phyloP scores from a whole-genome alignment of 2,113 vertebrate species.

The Brachypodius melanocephalos region DNA sequence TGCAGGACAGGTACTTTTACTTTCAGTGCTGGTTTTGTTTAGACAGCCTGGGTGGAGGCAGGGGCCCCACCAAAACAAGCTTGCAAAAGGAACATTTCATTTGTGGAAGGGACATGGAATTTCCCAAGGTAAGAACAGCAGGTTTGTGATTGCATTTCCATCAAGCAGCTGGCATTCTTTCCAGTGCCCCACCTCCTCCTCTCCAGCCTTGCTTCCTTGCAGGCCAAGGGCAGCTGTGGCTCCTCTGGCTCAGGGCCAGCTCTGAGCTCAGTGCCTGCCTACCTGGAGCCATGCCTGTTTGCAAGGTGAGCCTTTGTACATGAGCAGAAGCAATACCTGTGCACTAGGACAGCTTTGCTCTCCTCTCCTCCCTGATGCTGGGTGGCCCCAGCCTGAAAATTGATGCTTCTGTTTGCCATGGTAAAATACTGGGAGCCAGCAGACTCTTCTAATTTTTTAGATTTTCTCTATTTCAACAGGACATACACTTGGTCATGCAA shows the following conservation, averaged over 20 bases:
- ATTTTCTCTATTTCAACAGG: background rate
- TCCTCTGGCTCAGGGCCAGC: background rate
- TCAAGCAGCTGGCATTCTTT: background rate
- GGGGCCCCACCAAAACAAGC: constrained; percentile 34
- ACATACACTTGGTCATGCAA: rapidly evolving
- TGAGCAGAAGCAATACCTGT: background rate
- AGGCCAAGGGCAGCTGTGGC: background rate
- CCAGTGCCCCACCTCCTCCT: background rate
- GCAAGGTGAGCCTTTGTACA: background rate
- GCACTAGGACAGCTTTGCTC: background rate
- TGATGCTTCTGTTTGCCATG: background rate
- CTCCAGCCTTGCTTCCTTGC: background rate
- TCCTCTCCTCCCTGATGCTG: background rate
- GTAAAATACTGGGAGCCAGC: background rate
- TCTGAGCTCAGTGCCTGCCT: background rate
- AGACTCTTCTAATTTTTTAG: background rate
- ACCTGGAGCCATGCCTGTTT: background rate
- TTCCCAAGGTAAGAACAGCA: background rate
- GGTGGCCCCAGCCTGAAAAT: rapidly evolving
- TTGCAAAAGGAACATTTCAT: background rate
- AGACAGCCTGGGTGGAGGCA: background rate
- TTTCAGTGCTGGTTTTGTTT: background rate
- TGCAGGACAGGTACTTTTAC: background rate
- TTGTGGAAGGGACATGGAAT: constrained; percentile 13
- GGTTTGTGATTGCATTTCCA: background rate